These are phyloP conservation scores for Melanotaenia nigrans DNA, from an alignment of 2,797 vertebrate genomes.

Conservation along the genomic window DNA sequence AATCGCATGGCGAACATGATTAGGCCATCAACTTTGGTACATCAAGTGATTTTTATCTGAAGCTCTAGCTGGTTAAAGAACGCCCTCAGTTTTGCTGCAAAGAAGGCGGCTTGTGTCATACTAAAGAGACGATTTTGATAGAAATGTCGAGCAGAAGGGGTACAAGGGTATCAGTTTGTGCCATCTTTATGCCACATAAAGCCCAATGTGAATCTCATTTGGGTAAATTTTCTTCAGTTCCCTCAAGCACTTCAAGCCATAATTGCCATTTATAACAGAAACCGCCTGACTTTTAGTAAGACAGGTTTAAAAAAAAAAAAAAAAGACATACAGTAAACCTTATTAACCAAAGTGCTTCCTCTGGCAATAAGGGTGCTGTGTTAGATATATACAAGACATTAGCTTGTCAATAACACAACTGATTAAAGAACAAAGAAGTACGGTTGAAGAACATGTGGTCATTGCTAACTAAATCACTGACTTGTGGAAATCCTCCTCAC, in stretches of 20 bases:
- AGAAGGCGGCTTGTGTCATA: conserved; percentile 9
- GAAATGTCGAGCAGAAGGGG: conserved; percentile 7
- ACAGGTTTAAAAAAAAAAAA: conserved; percentile 11
- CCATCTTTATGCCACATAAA: conserved; percentile 5
- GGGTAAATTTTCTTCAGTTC: conserved; percentile 31
- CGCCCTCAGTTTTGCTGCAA: conserved; percentile 2
- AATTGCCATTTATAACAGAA: conserved; percentile 15
- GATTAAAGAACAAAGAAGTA: conserved; percentile 33
- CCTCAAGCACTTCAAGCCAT: conserved; percentile 17
- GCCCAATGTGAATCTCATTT: conserved; percentile 1
- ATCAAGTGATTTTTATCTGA: conserved; percentile 22
- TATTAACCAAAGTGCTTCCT: conserved; percentile 39
- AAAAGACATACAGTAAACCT: conserved; percentile 12
- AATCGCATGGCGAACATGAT: conserved; percentile 20
- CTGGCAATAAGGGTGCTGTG: conserved; percentile 45
- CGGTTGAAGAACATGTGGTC: conserved; percentile 57
- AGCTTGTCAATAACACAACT: conserved; percentile 55
- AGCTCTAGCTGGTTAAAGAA: conserved; percentile 3
- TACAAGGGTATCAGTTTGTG: neutral
- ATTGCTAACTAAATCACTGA: conserved; percentile 59
- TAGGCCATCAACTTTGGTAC: conserved; percentile 34
- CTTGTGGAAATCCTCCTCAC: conserved; percentile 68
- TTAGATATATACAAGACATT: conserved; percentile 59
- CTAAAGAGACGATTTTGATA: conserved; percentile 5
- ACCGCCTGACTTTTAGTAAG: conserved; percentile 31